These are phyloP conservation scores for Sander vitreus DNA, from an alignment of 2,113 vertebrate genomes.

Conservation along the genomic window DNA sequence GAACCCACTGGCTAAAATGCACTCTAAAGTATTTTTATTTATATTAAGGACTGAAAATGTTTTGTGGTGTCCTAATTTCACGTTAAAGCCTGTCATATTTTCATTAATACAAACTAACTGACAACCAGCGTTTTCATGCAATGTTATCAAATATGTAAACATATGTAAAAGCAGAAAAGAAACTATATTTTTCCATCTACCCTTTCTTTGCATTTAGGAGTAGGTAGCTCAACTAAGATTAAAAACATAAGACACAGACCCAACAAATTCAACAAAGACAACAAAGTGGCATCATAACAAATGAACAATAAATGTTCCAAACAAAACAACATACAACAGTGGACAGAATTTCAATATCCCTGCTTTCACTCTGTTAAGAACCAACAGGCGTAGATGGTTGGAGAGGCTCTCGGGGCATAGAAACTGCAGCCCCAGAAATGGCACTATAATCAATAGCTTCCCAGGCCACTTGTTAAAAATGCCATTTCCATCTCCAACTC, in stretches of 20 bases:
- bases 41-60: neutral
- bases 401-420: slow-evolving; percentile 53
- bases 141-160: neutral
- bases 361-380: slow-evolving; percentile 36
- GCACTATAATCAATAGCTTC: slow-evolving; percentile 82
- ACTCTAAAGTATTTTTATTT: no score
- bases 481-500: slow-evolving; percentile 82
- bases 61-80: neutral
- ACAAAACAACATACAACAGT: slow-evolving; percentile 24
- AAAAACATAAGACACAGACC: neutral
- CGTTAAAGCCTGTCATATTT: slow-evolving; percentile 3
- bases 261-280: neutral
- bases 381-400: slow-evolving; percentile 27
- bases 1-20: no score
- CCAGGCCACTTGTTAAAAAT: slow-evolving; percentile 83
- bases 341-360: slow-evolving; percentile 50
- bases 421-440: slow-evolving; percentile 76
- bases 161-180: neutral
- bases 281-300: slow-evolving; percentile 23
- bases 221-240: neutral
- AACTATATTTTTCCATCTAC: neutral
- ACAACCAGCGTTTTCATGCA: neutral
- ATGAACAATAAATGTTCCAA: slow-evolving; percentile 20
- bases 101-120: neutral
- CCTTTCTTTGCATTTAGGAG: neutral